phyloP scores from a whole-genome alignment of 2,888 invertebrate species.

The Aphrophora alni region DNA sequence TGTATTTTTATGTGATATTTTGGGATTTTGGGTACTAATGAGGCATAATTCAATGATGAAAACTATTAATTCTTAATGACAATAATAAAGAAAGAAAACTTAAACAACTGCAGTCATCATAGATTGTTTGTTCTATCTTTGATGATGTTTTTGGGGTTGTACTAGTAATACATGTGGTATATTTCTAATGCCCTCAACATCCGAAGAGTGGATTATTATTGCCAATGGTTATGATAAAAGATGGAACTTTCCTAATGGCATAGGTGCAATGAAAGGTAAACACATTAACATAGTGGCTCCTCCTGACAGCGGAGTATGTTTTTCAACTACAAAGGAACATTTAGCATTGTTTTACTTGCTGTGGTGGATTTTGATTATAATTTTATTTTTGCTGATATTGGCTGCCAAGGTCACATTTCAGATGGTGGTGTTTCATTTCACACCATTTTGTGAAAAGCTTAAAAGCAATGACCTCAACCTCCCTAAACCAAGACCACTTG shows the following conservation, averaged over 20 bases:
- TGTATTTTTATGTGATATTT: too few relatives aligned
- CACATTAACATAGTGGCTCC: conserved; percentile 13
- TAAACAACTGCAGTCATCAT: too few relatives aligned
- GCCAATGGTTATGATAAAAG: conserved; percentile 46
- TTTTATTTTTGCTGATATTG: conserved; percentile 52
- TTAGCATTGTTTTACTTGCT: conserved; percentile 50
- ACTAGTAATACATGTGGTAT: not conserved
- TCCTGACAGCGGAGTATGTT: conserved; percentile 19
- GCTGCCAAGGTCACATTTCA: conserved; percentile 50
- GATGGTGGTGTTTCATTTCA: conserved; percentile 46
- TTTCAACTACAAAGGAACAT: conserved; percentile 50
- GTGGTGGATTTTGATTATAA: conserved; percentile 50
- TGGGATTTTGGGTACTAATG: too few relatives aligned
- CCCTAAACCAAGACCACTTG: conserved; percentile 27
- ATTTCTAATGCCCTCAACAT: conserved; percentile 43
- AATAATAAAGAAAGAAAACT: too few relatives aligned
- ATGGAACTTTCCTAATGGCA: conserved; percentile 47
- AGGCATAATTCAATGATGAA: too few relatives aligned
- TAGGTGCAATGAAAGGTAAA: not conserved
- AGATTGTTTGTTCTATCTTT: too few relatives aligned
- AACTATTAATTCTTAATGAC: too few relatives aligned
- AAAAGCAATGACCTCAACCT: conserved; percentile 23
- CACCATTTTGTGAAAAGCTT: conserved; percentile 24
- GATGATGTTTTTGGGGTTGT: too few relatives aligned
- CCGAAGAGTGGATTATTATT: conserved; percentile 48